phyloP scores from a whole-genome alignment of 2,797 vertebrate species.

The Sebastes hubbsi region DNA sequence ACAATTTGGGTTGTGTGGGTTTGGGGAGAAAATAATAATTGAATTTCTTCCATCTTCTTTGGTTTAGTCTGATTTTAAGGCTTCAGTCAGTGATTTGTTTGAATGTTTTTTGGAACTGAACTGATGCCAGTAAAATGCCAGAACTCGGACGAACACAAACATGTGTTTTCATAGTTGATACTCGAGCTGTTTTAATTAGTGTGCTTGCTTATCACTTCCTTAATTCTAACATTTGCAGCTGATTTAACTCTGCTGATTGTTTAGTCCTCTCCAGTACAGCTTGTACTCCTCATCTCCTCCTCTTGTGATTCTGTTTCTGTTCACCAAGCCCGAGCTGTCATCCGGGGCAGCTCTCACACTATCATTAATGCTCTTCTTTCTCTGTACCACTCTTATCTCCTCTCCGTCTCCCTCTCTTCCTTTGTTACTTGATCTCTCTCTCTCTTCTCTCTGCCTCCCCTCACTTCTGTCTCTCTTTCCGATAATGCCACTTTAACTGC shows the following conservation, averaged over 20 bases:
- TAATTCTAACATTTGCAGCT: background rate
- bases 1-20: background rate
- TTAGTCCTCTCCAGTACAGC: background rate
- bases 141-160: background rate
- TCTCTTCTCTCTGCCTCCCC: background rate
- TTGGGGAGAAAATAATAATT: background rate
- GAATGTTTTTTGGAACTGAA: background rate
- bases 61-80: background rate
- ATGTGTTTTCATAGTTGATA: slow-evolving; percentile 4
- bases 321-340: slow-evolving; percentile 16
- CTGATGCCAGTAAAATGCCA: background rate
- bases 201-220: background rate
- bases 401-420: background rate
- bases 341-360: slow-evolving; percentile 1
- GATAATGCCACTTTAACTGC: slow-evolving; percentile 21
- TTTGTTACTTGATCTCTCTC: slow-evolving; percentile 4
- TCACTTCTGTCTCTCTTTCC: background rate
- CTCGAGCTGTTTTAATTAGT: background rate
- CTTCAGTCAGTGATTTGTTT: background rate
- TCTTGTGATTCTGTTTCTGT: slow-evolving; percentile 4
- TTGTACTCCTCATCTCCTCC: background rate
- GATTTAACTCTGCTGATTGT: background rate
- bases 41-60: background rate
- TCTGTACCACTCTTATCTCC: background rate
- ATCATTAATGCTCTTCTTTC: slow-evolving; percentile 12